phyloP scores from a whole-genome alignment of 1,140 invertebrate species.

The Armadillidium nasatum region DNA sequence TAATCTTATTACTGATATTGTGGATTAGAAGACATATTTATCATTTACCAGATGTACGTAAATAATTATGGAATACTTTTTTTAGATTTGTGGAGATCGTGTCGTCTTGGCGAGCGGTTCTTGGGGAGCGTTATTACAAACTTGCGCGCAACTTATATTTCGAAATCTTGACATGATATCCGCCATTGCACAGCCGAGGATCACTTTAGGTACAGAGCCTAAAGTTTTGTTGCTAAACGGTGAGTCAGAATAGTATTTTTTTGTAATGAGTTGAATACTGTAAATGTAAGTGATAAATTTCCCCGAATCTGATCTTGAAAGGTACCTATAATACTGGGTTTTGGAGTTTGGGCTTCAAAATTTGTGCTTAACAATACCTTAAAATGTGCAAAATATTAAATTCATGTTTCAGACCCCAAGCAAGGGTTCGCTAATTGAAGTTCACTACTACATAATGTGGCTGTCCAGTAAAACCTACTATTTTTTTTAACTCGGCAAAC shows the following conservation, averaged over 20 bases:
- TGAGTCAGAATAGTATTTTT: slow-evolving; percentile 16
- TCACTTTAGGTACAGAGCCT: slow-evolving; percentile 24
- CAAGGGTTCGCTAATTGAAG: no score
- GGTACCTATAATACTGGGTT: no score
- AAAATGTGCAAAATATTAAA: no score
- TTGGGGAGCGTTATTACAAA: slow-evolving; percentile 32
- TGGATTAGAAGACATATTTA: no score
- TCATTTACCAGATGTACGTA: neutral
- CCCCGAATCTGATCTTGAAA: no score
- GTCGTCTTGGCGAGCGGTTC: slow-evolving; percentile 33
- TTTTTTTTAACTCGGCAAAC: no score
- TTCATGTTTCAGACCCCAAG: no score
- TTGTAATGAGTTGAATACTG: neutral
- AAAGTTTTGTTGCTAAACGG: slow-evolving; percentile 35
- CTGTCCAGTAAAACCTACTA: no score
- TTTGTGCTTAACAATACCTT: no score
- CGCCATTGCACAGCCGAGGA: slow-evolving; percentile 36
- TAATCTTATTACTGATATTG: no score
- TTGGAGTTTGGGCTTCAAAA: no score
- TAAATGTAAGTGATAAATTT: neutral
- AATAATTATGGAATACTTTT: neutral
- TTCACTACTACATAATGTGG: no score
- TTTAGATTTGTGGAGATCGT: slow-evolving; percentile 35
- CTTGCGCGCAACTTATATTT: slow-evolving; percentile 32
- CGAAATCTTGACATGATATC: slow-evolving; percentile 22